Evolutionary conservation across 2,113 vertebrate genomes (phyloP).

Genomic region (Crotalus viridis): DNA sequence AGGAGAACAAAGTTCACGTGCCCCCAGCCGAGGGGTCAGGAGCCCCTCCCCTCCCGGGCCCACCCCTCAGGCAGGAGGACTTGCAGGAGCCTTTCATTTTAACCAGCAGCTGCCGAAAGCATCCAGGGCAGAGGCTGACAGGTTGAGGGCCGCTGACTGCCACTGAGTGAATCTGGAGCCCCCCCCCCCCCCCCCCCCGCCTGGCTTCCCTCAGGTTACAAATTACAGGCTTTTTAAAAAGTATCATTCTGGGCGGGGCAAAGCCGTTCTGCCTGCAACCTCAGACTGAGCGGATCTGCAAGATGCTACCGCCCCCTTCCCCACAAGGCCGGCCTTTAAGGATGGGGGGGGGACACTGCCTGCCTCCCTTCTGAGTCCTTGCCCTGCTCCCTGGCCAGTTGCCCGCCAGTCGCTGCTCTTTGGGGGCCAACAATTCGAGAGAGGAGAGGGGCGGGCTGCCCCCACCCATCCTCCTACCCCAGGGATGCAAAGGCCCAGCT

Average conservation of each 20-base stretch:
- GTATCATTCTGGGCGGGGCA: neutral
- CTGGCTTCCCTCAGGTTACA: neutral
- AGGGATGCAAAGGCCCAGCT: neutral
- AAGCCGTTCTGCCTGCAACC: neutral
- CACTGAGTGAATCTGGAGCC: neutral
- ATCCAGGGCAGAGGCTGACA: too few relatives aligned
- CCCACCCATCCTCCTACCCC: too few relatives aligned
- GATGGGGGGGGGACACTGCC: neutral
- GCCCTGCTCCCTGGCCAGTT: neutral
- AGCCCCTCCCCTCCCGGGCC: neutral
- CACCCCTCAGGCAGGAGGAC: neutral
- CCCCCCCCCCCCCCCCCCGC: neutral
- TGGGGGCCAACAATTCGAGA: neutral
- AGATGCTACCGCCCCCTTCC: neutral
- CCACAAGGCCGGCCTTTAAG: neutral
- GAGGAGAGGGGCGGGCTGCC: neutral
- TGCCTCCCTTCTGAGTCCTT: neutral
- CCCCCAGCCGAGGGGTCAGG: neutral
- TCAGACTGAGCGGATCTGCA: rapidly evolving
- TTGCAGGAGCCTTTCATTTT: too few relatives aligned
- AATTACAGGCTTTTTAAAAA: neutral
- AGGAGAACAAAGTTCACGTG: neutral
- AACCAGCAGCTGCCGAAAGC: neutral
- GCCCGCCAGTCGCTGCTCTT: neutral
- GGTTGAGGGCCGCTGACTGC: neutral